These are phyloP conservation scores for Rotaria sp. DNA, from an alignment of 2,888 invertebrate species.

Conservation along the genomic window DNA sequence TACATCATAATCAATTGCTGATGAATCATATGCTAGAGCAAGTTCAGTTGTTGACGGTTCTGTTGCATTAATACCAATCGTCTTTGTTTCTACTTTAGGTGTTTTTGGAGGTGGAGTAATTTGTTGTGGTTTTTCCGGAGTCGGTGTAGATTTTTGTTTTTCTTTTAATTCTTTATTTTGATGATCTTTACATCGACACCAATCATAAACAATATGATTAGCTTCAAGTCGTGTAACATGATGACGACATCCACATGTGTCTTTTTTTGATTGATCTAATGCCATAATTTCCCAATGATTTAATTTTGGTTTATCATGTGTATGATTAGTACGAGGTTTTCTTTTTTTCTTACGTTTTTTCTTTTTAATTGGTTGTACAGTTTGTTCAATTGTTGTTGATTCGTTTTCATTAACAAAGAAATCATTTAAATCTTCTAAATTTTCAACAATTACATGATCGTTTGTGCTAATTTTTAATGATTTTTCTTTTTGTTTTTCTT, in stretches of 20 bases:
- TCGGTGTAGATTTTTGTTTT: too few relatives aligned
- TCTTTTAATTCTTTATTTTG: background rate
- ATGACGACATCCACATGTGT: background rate
- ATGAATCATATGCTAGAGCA: background rate
- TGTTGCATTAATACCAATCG: background rate
- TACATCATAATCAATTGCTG: background rate
- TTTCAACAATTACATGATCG: background rate
- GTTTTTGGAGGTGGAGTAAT: background rate
- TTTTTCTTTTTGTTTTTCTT: background rate
- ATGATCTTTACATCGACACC: conserved; percentile 29
- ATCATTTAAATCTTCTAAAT: background rate
- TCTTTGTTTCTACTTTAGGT: background rate
- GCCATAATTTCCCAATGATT: conserved; percentile 4
- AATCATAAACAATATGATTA: background rate
- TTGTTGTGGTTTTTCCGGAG: background rate
- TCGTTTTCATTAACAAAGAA: background rate
- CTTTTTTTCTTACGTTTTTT: too few relatives aligned
- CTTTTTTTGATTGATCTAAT: background rate
- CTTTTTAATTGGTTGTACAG: too few relatives aligned
- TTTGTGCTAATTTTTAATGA: background rate
- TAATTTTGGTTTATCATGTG: background rate
- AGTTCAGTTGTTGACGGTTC: background rate
- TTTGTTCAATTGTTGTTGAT: too few relatives aligned
- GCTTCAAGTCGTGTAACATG: background rate
- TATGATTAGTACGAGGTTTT: background rate